Evolutionary conservation across 2,113 vertebrate species (phyloP).

Genomic region (Ciconia boyciana): DNA sequence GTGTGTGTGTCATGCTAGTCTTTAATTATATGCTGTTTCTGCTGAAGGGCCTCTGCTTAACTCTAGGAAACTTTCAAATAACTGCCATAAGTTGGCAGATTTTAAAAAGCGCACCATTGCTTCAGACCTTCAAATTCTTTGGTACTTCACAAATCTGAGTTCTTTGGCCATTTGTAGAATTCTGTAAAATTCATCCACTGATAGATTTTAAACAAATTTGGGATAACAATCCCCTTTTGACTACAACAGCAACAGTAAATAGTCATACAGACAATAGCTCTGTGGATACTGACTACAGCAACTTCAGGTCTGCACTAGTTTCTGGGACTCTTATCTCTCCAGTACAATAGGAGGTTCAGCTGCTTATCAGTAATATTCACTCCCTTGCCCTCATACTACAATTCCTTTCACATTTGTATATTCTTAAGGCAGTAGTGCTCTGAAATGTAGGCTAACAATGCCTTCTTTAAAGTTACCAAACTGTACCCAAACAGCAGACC

Average conservation of each 20-base stretch:
- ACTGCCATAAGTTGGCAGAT: background rate
- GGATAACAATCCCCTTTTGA: background rate
- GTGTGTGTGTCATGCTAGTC: background rate
- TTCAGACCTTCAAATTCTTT: background rate
- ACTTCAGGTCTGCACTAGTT: background rate
- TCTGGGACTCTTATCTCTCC: background rate
- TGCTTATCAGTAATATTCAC: background rate
- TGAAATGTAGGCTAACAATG: background rate
- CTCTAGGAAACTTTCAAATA: background rate
- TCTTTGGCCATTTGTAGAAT: background rate
- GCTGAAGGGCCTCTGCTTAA: background rate
- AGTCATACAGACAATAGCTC: background rate
- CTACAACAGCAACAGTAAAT: background rate
- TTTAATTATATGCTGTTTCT: background rate
- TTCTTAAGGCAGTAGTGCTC: background rate
- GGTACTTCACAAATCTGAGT: background rate
- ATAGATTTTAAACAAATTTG: background rate
- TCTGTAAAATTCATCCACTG: background rate
- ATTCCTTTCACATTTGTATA: fast-evolving
- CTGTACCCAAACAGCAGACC: background rate
- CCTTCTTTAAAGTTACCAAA: background rate
- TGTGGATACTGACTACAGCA: background rate
- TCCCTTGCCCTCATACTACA: background rate
- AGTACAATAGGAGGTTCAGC: background rate
- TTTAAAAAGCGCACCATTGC: background rate